A percentile compares a stretch with the other conserved stretches of the same genome.
These are phyloP conservation scores for Pelosia muscerda DNA, from an alignment of 2,888 invertebrate genomes.

Conservation along the genomic window DNA sequence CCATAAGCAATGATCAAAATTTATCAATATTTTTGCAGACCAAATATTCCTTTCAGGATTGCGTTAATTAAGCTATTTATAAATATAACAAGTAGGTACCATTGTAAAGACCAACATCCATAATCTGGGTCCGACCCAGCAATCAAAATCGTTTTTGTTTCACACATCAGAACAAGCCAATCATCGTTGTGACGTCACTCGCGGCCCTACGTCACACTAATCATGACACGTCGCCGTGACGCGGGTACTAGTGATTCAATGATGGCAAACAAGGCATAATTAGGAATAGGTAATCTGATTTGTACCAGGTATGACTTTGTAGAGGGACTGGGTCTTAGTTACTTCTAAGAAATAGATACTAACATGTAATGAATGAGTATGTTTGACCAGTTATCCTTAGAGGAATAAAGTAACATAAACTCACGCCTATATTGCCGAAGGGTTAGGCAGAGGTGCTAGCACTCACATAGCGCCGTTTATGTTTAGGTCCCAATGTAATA, in stretches of 20 bases:
- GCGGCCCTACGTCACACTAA: slow-evolving; percentile 23
- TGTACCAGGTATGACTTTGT: slow-evolving; percentile 20
- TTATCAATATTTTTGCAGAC: too few species aligned
- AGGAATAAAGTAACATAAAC: too few species aligned
- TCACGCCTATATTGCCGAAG: too few species aligned
- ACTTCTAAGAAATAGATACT: neutral
- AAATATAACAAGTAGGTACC: too few species aligned
- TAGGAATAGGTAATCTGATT: slow-evolving; percentile 29
- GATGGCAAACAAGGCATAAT: slow-evolving; percentile 35
- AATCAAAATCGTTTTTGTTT: slow-evolving; percentile 17
- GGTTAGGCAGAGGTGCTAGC: too few species aligned
- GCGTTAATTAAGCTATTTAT: slow-evolving; percentile 5
- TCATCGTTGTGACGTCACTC: slow-evolving; percentile 19
- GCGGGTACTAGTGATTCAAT: slow-evolving; percentile 37
- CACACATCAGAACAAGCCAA: slow-evolving; percentile 10
- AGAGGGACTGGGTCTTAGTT: neutral
- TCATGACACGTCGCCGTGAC: slow-evolving; percentile 29
- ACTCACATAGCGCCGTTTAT: too few species aligned
- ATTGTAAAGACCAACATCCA: neutral
- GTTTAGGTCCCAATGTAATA: too few species aligned
- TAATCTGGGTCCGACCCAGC: neutral
- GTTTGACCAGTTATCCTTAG: too few species aligned
- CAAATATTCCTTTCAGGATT: neutral
- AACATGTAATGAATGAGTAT: too few species aligned
- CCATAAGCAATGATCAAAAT: too few species aligned